Evolutionary conservation across 2,113 vertebrate genomes (phyloP), one percentile per base, ranked within the genome.

Genomic region (Tenrec ecaudatus): DNA sequence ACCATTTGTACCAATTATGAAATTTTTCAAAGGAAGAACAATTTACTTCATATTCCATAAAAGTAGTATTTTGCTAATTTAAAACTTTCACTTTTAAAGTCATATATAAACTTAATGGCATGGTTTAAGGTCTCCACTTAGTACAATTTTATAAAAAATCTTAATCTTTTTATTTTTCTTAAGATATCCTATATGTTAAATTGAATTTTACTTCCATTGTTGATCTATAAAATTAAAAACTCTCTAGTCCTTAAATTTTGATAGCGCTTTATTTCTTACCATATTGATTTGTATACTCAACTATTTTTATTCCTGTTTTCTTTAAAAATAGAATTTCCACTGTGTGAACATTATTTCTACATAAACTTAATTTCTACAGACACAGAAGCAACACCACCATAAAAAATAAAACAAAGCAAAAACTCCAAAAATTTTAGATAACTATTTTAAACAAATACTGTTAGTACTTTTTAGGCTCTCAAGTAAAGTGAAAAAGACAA

Each of bases 381-480:
- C 8, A 17, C 16, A 10, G 8, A 76, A 6, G 20, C 62, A 68
- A 17, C 4, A n/a, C 14, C 17, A 76, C 5, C 40, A 73, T 31
- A 29, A 62, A 23, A 62, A 23, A 62, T 62, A 62, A 62, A 62
- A 68, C 3, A 68, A 31, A 53, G 47, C 29, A 91, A 86, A 90
- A 62, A n/a, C 9, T 60, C 85, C 27, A 84, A 88, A 96, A 47
- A 12, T 78, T 77, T 79, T 57, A 94, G 89, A 89, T 23, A 93
- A 91, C 2, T 2, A 81, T 83, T 95, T 96, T 33, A 73, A 96
- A 83, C 23, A 95, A 93, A 94, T 85, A 53, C 75, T 93, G 36
- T 31, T 88, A 23, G 92, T 92, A 16, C 58, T 76, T 73, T 82
- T 95, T 40, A 90, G 36, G 27, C 58, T 20, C 78, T 64, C 43